Evolutionary conservation across 37 sponge, comb jelly and placozoan genomes (phyloP).

Genomic region (Chondrilla cf. caribensis): DNA sequence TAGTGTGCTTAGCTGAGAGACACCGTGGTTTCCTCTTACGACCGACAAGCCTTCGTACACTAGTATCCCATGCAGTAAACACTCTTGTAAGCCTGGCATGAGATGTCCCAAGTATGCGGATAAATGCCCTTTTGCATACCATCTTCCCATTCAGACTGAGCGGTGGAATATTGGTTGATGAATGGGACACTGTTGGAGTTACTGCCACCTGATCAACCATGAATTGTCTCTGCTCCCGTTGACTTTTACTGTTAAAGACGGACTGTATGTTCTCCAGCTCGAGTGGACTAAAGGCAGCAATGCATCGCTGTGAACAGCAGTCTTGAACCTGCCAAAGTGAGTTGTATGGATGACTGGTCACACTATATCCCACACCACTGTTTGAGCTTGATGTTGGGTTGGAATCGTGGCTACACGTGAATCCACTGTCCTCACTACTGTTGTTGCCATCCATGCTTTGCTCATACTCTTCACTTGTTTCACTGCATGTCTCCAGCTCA

Average conservation of each 20-base stretch:
- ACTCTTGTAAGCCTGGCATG: neutral
- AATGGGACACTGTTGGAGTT: neutral
- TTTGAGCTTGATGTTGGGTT: no score
- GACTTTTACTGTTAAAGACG: neutral
- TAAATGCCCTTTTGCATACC: conserved; percentile 7
- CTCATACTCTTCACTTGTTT: neutral
- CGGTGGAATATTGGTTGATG: neutral
- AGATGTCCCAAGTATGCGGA: neutral
- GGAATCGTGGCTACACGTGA: neutral
- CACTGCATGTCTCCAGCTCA: conserved; percentile 23
- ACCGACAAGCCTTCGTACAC: neutral
- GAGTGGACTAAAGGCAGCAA: neutral
- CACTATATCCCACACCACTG: no score
- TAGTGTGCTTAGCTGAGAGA: conserved; percentile 15
- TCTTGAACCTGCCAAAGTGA: neutral
- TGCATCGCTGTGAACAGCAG: conserved; percentile 17
- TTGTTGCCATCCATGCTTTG: neutral
- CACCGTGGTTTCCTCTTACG: neutral
- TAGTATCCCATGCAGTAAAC: neutral
- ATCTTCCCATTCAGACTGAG: neutral
- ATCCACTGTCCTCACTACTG: neutral
- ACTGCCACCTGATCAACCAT: neutral
- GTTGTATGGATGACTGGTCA: neutral
- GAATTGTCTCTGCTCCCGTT: neutral
- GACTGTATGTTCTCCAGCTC: conserved; percentile 8